Conservation (phyloP, 2,797 vertebrate genomes). For the Oceanodroma leucorhoa region DNA sequence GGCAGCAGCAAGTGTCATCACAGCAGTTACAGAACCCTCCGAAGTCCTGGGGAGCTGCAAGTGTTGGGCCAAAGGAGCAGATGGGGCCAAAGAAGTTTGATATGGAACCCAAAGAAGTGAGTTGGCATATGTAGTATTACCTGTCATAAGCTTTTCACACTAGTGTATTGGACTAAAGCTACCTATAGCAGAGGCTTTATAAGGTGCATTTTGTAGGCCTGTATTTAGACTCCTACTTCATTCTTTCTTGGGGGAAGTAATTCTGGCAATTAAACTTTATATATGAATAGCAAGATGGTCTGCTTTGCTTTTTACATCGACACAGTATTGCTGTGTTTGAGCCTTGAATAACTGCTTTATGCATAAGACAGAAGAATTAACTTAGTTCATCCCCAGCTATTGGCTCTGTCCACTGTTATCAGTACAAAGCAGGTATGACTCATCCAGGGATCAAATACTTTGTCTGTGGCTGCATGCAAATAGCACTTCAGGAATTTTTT, state of each 20-base stretch:
- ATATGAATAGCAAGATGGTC: background rate
- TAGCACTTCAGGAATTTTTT: constrained; percentile 32
- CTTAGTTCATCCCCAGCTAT: background rate
- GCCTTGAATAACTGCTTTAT: background rate
- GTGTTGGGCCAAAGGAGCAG: constrained; percentile 79
- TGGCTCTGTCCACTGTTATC: background rate
- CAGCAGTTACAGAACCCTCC: constrained; percentile 58
- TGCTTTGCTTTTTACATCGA: background rate
- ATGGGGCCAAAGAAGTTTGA: constrained; percentile 72
- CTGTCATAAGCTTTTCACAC: constrained; percentile 29
- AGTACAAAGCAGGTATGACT: constrained; percentile 59
- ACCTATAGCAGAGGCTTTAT: background rate
- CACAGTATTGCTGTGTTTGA: background rate
- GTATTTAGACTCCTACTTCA: background rate
- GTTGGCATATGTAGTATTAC: constrained; percentile 62
- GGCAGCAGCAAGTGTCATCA: constrained; percentile 63
- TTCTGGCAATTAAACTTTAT: background rate
- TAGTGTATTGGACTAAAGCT: background rate
- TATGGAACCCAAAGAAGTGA: constrained; percentile 84
- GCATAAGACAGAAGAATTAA: constrained; percentile 33
- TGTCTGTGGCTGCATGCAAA: constrained; percentile 21
- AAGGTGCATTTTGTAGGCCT: background rate
- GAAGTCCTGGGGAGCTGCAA: constrained; percentile 83
- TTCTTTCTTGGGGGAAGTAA: background rate
- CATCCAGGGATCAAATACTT: constrained; percentile 46